Evolutionary conservation across 2,113 vertebrate genomes (phyloP).

Genomic region (Mugil cephalus): DNA sequence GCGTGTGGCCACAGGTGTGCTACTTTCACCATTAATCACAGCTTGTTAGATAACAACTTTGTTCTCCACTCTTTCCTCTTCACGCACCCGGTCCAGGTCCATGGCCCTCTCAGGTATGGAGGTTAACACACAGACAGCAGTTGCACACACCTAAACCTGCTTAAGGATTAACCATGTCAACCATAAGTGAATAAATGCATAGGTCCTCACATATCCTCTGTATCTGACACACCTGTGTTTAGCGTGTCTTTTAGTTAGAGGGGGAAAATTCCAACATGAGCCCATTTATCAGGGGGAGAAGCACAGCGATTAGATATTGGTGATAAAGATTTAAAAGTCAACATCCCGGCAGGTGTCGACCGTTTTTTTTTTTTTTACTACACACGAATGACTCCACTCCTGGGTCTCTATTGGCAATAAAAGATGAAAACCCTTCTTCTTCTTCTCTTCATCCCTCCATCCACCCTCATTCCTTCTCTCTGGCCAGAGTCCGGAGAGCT

Average conservation of each 20-base stretch:
- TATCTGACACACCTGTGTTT: slow-evolving; percentile 79
- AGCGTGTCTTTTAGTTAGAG: slow-evolving; percentile 65
- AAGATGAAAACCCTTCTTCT: slow-evolving; percentile 38
- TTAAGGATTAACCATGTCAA: slow-evolving; percentile 73
- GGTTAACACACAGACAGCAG: slow-evolving; percentile 35
- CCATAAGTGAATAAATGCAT: slow-evolving; percentile 63
- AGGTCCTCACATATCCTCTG: slow-evolving; percentile 43
- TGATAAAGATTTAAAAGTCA: slow-evolving; percentile 91
- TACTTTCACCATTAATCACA: slow-evolving; percentile 35
- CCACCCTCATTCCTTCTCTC: background rate
- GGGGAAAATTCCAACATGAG: slow-evolving; percentile 80
- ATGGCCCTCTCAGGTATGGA: slow-evolving; percentile 25
- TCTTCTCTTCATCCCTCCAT: slow-evolving; percentile 25
- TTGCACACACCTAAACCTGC: slow-evolving; percentile 41
- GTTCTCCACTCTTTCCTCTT: slow-evolving; percentile 24
- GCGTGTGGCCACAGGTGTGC: slow-evolving; percentile 59
- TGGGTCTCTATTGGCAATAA: slow-evolving; percentile 83
- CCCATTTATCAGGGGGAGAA: slow-evolving; percentile 85
- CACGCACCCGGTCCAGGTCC: slow-evolving; percentile 32
- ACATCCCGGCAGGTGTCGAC: slow-evolving; percentile 90
- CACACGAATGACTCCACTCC: slow-evolving; percentile 79
- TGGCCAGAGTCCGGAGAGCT: slow-evolving; percentile 50
- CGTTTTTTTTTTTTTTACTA: slow-evolving; percentile 77
- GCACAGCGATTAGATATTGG: slow-evolving; percentile 88
- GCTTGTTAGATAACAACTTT: slow-evolving; percentile 34